Percentiles rank a stretch among this genome's conserved stretches.
These are phyloP conservation scores for Salpingus planirostris DNA, from an alignment of 2,888 invertebrate genomes.

Conservation along the genomic window DNA sequence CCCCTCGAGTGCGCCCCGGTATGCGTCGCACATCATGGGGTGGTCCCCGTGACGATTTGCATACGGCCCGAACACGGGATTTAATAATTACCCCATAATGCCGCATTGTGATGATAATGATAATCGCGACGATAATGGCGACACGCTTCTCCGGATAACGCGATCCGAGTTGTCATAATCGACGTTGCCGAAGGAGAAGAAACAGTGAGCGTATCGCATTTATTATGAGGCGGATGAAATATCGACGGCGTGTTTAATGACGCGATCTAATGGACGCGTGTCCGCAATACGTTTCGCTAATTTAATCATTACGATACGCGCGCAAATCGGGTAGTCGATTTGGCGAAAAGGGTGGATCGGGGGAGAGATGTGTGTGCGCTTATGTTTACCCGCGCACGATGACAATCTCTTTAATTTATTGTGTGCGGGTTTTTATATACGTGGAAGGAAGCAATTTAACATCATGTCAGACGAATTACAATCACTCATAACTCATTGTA, in stretches of 20 bases:
- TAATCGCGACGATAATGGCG: conserved; percentile 14
- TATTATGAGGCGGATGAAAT: conserved; percentile 16
- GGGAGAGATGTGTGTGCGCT: neutral
- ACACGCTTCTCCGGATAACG: conserved; percentile 11
- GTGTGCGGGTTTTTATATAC: conserved; percentile 1
- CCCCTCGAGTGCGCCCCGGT: too few relatives aligned
- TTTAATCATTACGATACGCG: conserved; percentile 19
- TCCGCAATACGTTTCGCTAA: conserved; percentile 26
- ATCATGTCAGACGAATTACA: conserved; percentile 5
- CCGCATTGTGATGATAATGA: conserved; percentile 37
- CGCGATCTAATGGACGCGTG: conserved; percentile 27
- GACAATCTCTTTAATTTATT: conserved; percentile 11
- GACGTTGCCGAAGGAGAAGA: conserved; percentile 10
- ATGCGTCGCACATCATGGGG: too few relatives aligned
- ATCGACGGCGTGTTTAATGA: conserved; percentile 25
- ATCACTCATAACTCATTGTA: conserved; percentile 10
- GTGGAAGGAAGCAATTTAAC: conserved; percentile 13
- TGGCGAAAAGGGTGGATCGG: neutral
- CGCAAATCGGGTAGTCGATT: conserved; percentile 1
- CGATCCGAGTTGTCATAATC: conserved; percentile 12
- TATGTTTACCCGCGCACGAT: conserved; percentile 1
- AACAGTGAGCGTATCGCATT: conserved; percentile 15
- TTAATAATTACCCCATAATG: conserved; percentile 40
- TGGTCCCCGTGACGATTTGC: too few relatives aligned
- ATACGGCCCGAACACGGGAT: conserved; percentile 29